A percentile compares a stretch with the other conserved stretches of the same genome.
Conservation (phyloP, 2,113 vertebrate genomes). For the Gnathonemus longibarbis region DNA sequence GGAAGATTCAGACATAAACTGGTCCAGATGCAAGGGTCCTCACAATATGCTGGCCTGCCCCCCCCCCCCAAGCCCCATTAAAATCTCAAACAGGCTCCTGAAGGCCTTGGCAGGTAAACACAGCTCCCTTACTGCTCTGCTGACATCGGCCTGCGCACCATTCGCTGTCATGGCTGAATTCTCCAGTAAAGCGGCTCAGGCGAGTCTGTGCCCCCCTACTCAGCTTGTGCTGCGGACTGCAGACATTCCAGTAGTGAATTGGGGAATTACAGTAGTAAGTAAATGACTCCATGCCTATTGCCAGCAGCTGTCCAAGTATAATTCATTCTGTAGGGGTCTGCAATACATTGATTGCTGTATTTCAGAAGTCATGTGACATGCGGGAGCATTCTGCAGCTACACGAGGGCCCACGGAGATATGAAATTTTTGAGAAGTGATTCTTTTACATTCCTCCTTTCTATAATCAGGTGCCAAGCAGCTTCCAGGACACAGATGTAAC, state of each 20-base stretch:
- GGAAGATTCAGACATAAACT: slow-evolving; percentile 42
- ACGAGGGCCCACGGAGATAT: background rate
- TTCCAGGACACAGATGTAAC: background rate
- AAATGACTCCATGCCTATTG: background rate
- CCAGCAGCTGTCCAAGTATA: background rate
- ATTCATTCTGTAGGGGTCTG: background rate
- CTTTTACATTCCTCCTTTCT: background rate
- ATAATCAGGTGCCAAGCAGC: background rate
- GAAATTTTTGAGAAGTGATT: background rate
- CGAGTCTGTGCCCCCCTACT: background rate
- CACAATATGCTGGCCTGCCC: slow-evolving; percentile 35
- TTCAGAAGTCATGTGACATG: background rate
- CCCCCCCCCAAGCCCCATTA: slow-evolving; percentile 10
- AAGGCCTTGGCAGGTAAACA: slow-evolving; percentile 29
- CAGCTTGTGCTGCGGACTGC: background rate
- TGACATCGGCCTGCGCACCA: background rate
- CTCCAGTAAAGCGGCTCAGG: no score
- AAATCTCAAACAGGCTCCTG: slow-evolving; percentile 37
- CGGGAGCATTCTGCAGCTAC: background rate
- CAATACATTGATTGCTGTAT: background rate
- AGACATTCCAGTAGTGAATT: background rate
- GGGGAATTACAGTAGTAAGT: background rate
- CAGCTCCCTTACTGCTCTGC: slow-evolving; percentile 37
- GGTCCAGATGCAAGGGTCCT: slow-evolving; percentile 56
- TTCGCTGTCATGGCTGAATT: background rate